phyloP scores from a whole-genome alignment of 2,888 invertebrate genomes.

The Herminia tarsipennalis region DNA sequence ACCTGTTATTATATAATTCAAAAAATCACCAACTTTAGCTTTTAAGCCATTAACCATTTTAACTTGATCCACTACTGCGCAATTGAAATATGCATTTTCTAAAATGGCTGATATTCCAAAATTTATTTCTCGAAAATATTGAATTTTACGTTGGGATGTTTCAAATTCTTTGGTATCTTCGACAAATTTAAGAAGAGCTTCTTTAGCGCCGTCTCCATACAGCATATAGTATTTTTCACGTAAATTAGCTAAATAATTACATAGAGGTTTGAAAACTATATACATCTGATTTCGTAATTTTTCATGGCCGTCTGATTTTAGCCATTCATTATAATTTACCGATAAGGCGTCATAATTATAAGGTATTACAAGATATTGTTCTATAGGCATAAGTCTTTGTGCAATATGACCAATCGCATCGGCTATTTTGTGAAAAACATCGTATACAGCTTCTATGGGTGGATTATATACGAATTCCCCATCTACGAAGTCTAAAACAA shows the following conservation, averaged over 20 bases:
- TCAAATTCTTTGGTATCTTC: conserved; percentile 84
- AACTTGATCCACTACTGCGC: conserved; percentile 87
- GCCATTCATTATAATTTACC: conserved; percentile 86
- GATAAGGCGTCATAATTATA: conserved; percentile 81
- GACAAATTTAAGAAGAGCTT: conserved; percentile 77
- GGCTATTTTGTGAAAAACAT: conserved; percentile 86
- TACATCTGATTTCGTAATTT: conserved; percentile 83
- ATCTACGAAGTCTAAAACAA: conserved; percentile 82
- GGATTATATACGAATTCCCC: conserved; percentile 86
- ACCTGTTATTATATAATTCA: conserved; percentile 86
- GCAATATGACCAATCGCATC: conserved; percentile 84
- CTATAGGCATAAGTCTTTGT: conserved; percentile 86
- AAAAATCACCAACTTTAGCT: conserved; percentile 83
- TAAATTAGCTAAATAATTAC: conserved; percentile 83
- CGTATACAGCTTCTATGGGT: conserved; percentile 82
- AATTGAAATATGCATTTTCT: conserved; percentile 88
- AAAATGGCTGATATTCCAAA: conserved; percentile 87
- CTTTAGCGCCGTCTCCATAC: conserved; percentile 79
- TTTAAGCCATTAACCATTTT: conserved; percentile 88
- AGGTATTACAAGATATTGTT: conserved; percentile 74
- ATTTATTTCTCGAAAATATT: conserved; percentile 86
- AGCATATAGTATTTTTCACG: conserved; percentile 85
- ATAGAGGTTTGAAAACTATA: conserved; percentile 84
- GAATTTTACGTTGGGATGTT: conserved; percentile 86
- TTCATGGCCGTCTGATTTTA: conserved; percentile 79